phyloP scores from a whole-genome alignment of 2,888 invertebrate genomes.

The Cylloceria caligata region DNA sequence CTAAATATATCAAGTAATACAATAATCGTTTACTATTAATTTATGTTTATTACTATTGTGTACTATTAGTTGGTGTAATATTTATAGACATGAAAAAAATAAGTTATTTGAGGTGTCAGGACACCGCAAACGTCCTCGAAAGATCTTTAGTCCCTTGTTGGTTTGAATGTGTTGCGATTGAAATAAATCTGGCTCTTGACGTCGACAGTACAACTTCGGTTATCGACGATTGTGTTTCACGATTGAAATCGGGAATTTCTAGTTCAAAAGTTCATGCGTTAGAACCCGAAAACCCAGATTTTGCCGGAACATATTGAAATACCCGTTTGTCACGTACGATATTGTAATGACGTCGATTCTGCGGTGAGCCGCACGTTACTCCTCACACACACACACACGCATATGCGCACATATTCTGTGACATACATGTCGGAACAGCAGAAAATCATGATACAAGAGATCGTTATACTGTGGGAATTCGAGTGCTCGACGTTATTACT shows the following conservation, averaged over 20 bases:
- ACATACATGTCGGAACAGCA: neutral
- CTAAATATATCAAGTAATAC: neutral
- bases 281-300: constrained; percentile 12
- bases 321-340: constrained; percentile 60
- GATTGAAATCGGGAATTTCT: constrained; percentile 22
- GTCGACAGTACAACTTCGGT: neutral
- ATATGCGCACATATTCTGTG: neutral
- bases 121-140: neutral
- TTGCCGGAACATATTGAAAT: constrained; percentile 43
- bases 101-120: neutral
- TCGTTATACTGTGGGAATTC: neutral
- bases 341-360: constrained; percentile 61
- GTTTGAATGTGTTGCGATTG: neutral
- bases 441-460: constrained; percentile 25
- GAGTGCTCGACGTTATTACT: constrained; percentile 43
- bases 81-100: neutral
- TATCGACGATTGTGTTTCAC: neutral
- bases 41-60: no score
- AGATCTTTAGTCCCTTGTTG: neutral
- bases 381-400: neutral
- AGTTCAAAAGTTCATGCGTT: constrained; percentile 8
- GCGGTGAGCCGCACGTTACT: constrained; percentile 27
- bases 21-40: neutral
- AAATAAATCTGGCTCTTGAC: neutral
- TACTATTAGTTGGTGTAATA: neutral